Base-by-base conservation (phyloP, 2,888 invertebrate genomes). In the Maniola hyperantus region DNA sequence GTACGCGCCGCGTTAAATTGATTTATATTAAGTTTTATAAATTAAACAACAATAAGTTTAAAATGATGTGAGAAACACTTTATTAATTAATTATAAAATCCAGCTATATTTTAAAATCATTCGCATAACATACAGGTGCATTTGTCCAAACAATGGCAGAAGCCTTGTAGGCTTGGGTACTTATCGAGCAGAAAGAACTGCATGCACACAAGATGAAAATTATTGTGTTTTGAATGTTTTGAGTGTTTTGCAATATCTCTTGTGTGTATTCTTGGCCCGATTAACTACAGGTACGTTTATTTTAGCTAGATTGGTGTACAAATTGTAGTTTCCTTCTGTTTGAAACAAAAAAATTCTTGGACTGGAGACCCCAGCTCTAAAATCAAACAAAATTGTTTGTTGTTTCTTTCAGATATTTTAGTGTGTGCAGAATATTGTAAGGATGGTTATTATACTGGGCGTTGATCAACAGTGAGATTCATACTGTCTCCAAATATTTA, bases 351-450 rank as follows among this genome's bases (percentile, higher is more conserved):
- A 20, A 42, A 48, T 18, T n/a, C n/a, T n/a, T n/a, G n/a, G n/a
- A 8, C 11, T 20, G 26, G 26, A 5, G 5, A n/a, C n/a, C 15
- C 5, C 7, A 34, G 6, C n/a, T 10, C 8, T 34, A 15, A 5
- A n/a, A 34, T 55, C 6, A 44, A 50, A 44, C 20, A 66, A 67
- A 68, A 57, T 67, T 15, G 6, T 53, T 65, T 65, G 36, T 70
- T n/a, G n/a, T n/a, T n/a, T 58, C 61, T 91, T 93, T 71, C 89
- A 94, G 94, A 94, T 86, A 82, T 93, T 66, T 84, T 93, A 72
- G 91, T 94, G 70, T 92, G 93, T 76, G 88, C 92, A 57, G 93
- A 93, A 83, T 94, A 94, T 79, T 93, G 93, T 74, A 89, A 90
- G 75, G 85, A 90, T 84, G 93, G 92, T 69, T 88, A 93, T 74